Conservation (phyloP, 2,888 invertebrate genomes). For the Metacarcinus magister region DNA sequence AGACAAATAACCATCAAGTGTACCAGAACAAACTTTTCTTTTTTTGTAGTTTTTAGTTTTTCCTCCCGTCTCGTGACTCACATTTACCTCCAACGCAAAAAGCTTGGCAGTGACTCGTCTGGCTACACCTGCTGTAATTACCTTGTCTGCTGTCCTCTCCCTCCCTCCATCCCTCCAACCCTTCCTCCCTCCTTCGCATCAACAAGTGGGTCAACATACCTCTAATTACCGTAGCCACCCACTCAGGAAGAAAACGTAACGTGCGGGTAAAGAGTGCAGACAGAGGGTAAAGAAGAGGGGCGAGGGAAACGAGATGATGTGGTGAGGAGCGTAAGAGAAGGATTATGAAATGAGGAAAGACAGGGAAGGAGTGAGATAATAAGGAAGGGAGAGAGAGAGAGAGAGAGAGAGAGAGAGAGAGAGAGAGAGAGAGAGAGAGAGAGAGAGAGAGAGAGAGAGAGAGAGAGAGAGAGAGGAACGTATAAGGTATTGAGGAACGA, state of each 20-base stretch:
- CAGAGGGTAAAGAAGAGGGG: background rate
- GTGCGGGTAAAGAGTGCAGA: background rate
- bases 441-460: no score
- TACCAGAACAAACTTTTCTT: background rate
- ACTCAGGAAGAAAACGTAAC: background rate
- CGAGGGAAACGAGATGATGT: background rate
- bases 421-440: background rate
- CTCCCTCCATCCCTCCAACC: background rate
- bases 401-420: background rate
- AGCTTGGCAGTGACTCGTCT: background rate
- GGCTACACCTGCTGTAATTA: background rate
- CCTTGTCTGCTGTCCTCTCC: constrained; percentile 28
- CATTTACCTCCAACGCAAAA: background rate
- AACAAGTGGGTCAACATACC: constrained; percentile 38
- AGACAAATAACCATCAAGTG: background rate
- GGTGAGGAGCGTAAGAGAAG: background rate
- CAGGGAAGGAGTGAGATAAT: background rate
- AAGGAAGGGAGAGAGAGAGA: background rate
- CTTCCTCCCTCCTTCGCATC: background rate
- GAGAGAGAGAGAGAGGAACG: no score
- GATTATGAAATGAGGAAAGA: background rate
- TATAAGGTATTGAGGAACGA: no score
- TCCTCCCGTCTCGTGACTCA: background rate
- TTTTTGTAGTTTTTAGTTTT: no score
- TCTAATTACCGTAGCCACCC: background rate